Conservation (phyloP, 2,113 vertebrate species). For the Lycocorax pyrrhopterus region DNA sequence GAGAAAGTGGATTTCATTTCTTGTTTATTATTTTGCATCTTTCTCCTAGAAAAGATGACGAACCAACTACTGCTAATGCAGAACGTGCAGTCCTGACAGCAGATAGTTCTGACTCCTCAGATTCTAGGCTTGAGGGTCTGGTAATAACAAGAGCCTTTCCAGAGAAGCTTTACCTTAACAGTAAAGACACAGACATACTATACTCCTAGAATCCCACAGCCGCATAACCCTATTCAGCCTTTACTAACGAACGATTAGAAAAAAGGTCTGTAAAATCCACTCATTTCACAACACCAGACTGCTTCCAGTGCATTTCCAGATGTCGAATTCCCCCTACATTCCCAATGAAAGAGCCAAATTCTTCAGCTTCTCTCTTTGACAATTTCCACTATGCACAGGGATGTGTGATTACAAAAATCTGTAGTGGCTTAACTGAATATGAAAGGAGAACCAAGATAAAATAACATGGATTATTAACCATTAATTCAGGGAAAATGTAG, state of each 20-base stretch:
- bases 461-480: neutral
- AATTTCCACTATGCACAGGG: neutral
- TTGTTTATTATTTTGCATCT: neutral
- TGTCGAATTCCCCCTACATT: neutral
- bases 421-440: neutral
- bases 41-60: neutral
- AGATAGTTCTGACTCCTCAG: neutral
- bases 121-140: neutral
- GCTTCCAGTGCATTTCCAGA: neutral
- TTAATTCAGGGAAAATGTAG: neutral
- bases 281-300: slow-evolving; percentile 4
- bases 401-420: neutral
- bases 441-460: slow-evolving; percentile 16
- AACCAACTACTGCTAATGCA: neutral
- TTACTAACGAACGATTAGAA: neutral
- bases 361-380: neutral
- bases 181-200: neutral
- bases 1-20: neutral
- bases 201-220: neutral
- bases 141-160: neutral
- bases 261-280: neutral
- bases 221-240: neutral
- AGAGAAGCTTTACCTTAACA: neutral
- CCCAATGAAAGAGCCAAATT: slow-evolving; percentile 16
- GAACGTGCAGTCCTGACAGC: neutral